Conservation (phyloP, 2,113 vertebrate genomes). For the Picathartes gymnocephalus region DNA sequence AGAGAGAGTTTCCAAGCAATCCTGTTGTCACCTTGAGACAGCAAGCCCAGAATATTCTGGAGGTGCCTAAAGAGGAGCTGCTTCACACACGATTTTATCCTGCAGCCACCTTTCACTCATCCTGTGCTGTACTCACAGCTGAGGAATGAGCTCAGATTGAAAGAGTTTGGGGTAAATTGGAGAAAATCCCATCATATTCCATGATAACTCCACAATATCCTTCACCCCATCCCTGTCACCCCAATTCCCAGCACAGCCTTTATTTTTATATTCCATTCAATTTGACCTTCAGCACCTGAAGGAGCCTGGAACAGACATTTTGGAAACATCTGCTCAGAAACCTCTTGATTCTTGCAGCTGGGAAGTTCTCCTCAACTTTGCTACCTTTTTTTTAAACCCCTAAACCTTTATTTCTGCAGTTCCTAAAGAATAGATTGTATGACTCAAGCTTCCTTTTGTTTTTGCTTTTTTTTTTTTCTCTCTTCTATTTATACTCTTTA, state of each 20-base stretch:
- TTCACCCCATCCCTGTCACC: rapidly evolving
- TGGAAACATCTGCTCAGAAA: background rate
- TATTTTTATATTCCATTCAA: rapidly evolving
- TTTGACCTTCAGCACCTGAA: background rate
- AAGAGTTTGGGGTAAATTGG: background rate
- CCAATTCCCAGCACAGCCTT: background rate
- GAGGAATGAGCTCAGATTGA: background rate
- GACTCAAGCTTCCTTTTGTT: background rate
- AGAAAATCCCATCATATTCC: background rate
- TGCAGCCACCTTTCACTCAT: background rate
- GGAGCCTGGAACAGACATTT: background rate
- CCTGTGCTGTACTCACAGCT: background rate
- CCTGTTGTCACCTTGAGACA: background rate
- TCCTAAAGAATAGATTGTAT: background rate
- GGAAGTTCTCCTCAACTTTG: background rate
- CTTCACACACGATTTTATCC: background rate
- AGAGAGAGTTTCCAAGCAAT: background rate
- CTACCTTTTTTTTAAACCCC: too few species aligned
- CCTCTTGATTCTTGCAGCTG: background rate
- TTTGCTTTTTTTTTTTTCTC: too few species aligned
- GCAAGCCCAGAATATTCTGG: background rate
- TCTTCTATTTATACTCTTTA: background rate
- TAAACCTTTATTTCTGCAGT: background rate
- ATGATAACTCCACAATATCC: rapidly evolving
- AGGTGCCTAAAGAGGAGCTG: background rate